These are phyloP conservation scores for Rhabdophis nuchalis DNA, from an alignment of 2,797 vertebrate genomes.

Conservation along the genomic window DNA sequence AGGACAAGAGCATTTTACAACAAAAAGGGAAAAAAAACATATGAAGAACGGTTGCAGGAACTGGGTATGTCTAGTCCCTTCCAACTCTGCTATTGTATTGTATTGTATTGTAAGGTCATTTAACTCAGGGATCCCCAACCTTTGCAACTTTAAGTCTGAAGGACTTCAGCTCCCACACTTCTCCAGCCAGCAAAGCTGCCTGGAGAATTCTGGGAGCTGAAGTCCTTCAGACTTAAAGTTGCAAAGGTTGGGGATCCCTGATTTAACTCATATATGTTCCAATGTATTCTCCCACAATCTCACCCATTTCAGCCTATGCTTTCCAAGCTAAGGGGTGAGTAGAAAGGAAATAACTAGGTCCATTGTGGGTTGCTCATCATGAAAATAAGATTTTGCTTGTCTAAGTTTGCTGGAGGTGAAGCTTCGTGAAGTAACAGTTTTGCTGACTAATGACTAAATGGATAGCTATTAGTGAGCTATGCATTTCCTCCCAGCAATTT, in stretches of 20 bases:
- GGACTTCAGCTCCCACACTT: too few relatives aligned
- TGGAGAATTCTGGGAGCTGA: too few relatives aligned
- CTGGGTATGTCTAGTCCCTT: too few relatives aligned
- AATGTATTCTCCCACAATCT: not conserved
- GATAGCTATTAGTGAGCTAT: conserved; percentile 61
- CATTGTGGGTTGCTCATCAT: conserved; percentile 34
- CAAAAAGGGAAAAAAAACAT: not conserved
- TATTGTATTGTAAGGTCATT: too few relatives aligned
- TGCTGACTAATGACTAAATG: conserved; percentile 63
- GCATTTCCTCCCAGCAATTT: conserved; percentile 54
- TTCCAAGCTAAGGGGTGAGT: not conserved
- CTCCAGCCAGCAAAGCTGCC: too few relatives aligned
- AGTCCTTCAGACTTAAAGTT: too few relatives aligned
- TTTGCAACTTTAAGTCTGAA: too few relatives aligned
- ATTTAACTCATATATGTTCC: not conserved
- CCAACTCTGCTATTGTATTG: too few relatives aligned
- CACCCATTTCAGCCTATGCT: conserved; percentile 25
- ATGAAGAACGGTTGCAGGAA: too few relatives aligned
- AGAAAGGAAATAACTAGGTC: not conserved
- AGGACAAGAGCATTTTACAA: not conserved
- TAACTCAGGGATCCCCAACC: too few relatives aligned
- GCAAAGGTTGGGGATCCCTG: too few relatives aligned
- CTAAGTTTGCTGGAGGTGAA: conserved; percentile 46
- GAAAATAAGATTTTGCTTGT: conserved; percentile 49
- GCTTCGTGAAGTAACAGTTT: conserved; percentile 46